A percentile compares a stretch with the other conserved stretches of the same genome.
These are phyloP conservation scores for Sebastes minor DNA, from an alignment of 2,797 vertebrate species.

Conservation along the genomic window DNA sequence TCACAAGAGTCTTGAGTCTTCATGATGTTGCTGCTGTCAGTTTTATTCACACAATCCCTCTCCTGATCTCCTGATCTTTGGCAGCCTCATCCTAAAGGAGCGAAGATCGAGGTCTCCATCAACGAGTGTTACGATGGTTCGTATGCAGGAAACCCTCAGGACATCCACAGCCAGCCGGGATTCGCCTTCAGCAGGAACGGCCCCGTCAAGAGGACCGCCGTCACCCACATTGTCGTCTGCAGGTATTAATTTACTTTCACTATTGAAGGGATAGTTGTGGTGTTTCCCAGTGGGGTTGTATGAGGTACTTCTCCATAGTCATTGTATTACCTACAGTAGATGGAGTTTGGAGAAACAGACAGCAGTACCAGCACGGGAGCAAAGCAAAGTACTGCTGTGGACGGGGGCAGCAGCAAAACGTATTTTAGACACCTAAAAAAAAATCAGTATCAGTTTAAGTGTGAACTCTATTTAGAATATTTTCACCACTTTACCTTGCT, in stretches of 20 bases:
- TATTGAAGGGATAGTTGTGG: fast-evolving
- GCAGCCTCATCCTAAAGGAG: conserved; percentile 98
- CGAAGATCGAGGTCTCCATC: conserved; percentile 96
- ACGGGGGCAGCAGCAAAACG: too few relatives aligned
- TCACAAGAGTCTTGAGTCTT: not conserved
- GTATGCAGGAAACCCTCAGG: conserved; percentile 97
- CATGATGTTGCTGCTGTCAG: not conserved
- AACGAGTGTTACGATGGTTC: conserved; percentile 97
- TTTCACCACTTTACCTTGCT: too few relatives aligned
- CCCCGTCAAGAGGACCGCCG: conserved; percentile 94
- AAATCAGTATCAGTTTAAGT: too few relatives aligned
- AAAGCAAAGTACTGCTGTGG: too few relatives aligned
- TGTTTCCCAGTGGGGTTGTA: not conserved
- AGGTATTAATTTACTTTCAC: conserved; percentile 77
- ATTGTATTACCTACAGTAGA: too few relatives aligned
- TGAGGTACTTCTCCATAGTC: too few relatives aligned
- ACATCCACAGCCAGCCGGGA: conserved; percentile 95
- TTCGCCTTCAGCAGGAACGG: conserved; percentile 98
- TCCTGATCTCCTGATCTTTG: not conserved
- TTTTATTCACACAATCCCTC: not conserved
- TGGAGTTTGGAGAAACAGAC: too few relatives aligned
- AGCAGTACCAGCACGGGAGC: too few relatives aligned
- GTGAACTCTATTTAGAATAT: too few relatives aligned
- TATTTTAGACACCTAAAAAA: too few relatives aligned
- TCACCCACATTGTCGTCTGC: conserved; percentile 95